Conservation (phyloP, 2,888 invertebrate species). For the Protodeltote pygarga region DNA sequence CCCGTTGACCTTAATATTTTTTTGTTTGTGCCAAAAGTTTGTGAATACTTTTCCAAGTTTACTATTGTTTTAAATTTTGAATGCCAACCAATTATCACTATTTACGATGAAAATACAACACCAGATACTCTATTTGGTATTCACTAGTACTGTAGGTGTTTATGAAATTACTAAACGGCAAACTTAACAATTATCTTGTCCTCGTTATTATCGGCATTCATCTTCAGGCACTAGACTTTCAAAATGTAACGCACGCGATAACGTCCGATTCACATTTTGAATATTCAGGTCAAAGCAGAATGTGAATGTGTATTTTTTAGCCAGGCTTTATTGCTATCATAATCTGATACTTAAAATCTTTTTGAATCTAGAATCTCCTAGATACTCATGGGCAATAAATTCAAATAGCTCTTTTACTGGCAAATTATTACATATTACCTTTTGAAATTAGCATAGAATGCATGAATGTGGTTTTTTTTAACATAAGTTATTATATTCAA, state of each 20-base stretch:
- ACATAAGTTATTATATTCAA: too few relatives aligned
- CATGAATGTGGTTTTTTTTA: too few relatives aligned
- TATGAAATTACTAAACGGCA: background rate
- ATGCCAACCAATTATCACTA: constrained; percentile 4
- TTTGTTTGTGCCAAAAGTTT: constrained; percentile 45
- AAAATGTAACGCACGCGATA: constrained; percentile 50
- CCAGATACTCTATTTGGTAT: background rate
- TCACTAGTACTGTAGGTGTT: background rate
- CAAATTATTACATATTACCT: too few relatives aligned
- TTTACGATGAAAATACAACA: background rate
- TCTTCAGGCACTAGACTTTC: constrained; percentile 46
- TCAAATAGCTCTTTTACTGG: too few relatives aligned
- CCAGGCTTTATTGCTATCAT: constrained; percentile 8
- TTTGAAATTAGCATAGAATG: too few relatives aligned
- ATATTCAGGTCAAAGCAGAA: constrained; percentile 46
- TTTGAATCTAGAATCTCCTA: background rate
- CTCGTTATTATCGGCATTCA: constrained; percentile 25
- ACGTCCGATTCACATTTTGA: constrained; percentile 48
- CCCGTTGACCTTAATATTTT: background rate
- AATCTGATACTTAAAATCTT: background rate
- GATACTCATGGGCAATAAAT: too few relatives aligned
- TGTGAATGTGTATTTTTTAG: constrained; percentile 16
- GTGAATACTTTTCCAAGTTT: constrained; percentile 49
- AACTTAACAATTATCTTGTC: constrained; percentile 20
- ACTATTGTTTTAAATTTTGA: constrained; percentile 11